Evolutionary conservation across 2,113 vertebrate species (phyloP).

Genomic region (Melanocharis versteri): DNA sequence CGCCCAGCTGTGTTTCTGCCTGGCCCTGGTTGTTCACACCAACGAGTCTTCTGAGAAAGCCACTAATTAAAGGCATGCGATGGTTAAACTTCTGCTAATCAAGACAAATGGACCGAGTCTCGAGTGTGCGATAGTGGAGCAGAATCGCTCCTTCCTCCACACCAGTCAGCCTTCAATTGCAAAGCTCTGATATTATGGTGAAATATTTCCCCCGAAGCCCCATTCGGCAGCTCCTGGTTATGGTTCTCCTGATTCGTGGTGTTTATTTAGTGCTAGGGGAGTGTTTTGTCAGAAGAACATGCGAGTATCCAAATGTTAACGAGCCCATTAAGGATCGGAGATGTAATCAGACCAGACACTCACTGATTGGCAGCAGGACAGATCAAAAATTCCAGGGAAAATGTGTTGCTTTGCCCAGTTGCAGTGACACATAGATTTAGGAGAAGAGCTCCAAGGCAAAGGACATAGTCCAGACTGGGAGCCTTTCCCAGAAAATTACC

Average conservation of each 20-base stretch:
- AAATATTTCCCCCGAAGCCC: conserved; percentile 52
- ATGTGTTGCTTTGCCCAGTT: background rate
- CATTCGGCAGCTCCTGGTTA: background rate
- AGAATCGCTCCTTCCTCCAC: background rate
- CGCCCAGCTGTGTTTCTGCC: background rate
- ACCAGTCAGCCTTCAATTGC: conserved; percentile 34
- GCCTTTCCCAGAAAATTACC: background rate
- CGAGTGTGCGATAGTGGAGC: background rate
- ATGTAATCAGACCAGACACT: background rate
- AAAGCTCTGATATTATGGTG: background rate
- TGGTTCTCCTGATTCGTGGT: background rate
- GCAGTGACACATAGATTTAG: background rate
- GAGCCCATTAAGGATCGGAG: conserved; percentile 26
- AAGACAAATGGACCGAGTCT: conserved; percentile 53
- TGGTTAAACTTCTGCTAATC: conserved; percentile 61
- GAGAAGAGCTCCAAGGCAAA: conserved; percentile 17
- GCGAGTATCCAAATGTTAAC: conserved; percentile 24
- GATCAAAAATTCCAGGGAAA: background rate
- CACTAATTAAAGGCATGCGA: conserved; percentile 43
- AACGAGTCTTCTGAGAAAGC: conserved; percentile 31
- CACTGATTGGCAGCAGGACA: conserved; percentile 16
- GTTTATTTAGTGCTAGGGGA: conserved; percentile 29
- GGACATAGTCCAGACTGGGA: background rate
- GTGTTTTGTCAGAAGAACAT: conserved; percentile 17
- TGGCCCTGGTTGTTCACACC: background rate